Conservation (phyloP, 2,888 invertebrate species). For the Ethmia dodecea region DNA sequence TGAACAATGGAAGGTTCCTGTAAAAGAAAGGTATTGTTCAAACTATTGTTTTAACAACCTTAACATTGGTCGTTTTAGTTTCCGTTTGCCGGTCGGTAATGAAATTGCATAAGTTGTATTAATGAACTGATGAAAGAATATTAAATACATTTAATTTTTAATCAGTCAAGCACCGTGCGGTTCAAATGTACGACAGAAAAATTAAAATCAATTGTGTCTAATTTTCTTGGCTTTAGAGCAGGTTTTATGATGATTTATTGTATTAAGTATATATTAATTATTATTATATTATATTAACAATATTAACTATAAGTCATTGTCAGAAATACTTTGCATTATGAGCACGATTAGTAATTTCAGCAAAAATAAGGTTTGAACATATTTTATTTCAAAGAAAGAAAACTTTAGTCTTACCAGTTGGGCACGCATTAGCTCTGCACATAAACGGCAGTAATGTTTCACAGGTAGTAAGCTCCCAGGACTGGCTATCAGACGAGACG, state of each 20-base stretch:
- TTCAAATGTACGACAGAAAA: too few relatives aligned
- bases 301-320: too few relatives aligned
- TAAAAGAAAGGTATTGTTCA: constrained; percentile 39
- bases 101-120: constrained; percentile 11
- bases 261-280: too few relatives aligned
- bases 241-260: too few relatives aligned
- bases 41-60: constrained; percentile 36
- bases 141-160: constrained; percentile 3
- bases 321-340: too few relatives aligned
- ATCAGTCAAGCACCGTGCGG: too few relatives aligned
- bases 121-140: constrained; percentile 11
- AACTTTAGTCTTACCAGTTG: constrained; percentile 82
- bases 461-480: constrained; percentile 96
- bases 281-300: too few relatives aligned
- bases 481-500: constrained; percentile 84
- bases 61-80: constrained; percentile 20
- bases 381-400: not conserved
- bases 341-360: too few relatives aligned
- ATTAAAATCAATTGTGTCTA: too few relatives aligned
- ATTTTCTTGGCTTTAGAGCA: too few relatives aligned
- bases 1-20: constrained; percentile 94
- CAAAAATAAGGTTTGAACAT: constrained; percentile 1
- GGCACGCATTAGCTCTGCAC: constrained; percentile 94
- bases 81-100: constrained; percentile 15
- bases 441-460: constrained; percentile 96